Evolutionary conservation across 1,140 invertebrate species (phyloP).

Genomic region (Aphelinus certus): DNA sequence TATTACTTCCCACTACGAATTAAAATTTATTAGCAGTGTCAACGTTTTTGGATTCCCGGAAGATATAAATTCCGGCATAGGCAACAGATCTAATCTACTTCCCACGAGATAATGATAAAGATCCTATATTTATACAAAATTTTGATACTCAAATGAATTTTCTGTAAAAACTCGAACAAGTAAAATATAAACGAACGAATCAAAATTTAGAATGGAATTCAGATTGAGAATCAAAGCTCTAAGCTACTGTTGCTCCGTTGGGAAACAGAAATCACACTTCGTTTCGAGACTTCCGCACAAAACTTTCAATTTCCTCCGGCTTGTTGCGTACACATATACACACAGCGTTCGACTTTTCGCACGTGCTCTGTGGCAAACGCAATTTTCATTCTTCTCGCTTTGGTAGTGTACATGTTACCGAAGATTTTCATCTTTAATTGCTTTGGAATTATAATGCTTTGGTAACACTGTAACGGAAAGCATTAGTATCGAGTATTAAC

Average conservation of each 20-base stretch:
- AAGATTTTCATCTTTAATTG: slow-evolving; percentile 12
- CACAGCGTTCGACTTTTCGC: slow-evolving; percentile 15
- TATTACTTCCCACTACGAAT: too few species aligned
- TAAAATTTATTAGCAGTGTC: too few species aligned
- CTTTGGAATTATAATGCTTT: background rate
- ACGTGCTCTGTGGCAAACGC: slow-evolving; percentile 1
- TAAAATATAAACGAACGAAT: too few species aligned
- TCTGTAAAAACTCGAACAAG: too few species aligned
- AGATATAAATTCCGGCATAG: too few species aligned
- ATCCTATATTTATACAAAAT: too few species aligned
- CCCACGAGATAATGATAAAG: too few species aligned
- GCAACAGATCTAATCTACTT: too few species aligned
- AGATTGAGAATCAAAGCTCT: too few species aligned
- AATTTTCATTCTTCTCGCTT: slow-evolving; percentile 28
- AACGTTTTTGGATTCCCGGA: too few species aligned
- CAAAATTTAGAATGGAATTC: too few species aligned
- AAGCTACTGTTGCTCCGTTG: background rate
- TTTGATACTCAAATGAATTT: too few species aligned
- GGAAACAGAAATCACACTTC: slow-evolving; percentile 8
- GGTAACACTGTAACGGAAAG: background rate
- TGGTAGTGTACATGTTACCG: background rate
- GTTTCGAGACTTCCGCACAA: background rate
- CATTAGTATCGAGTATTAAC: slow-evolving; percentile 38
- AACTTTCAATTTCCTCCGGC: slow-evolving; percentile 28
- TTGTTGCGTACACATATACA: background rate